These are phyloP conservation scores for Epistrophe grossulariae DNA, from an alignment of 2,888 invertebrate species.

Conservation along the genomic window DNA sequence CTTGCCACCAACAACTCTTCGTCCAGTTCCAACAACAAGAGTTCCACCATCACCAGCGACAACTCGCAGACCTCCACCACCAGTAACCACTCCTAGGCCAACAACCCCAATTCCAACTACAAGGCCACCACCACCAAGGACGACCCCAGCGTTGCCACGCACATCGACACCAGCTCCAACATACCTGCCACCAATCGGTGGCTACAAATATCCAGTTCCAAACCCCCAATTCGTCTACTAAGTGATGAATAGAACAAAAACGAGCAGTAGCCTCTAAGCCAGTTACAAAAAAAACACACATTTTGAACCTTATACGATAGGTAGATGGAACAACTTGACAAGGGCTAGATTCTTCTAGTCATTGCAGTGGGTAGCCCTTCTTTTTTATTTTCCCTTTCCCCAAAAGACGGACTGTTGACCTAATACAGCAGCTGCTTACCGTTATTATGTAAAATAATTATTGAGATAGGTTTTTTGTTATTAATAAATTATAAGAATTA, in stretches of 20 bases:
- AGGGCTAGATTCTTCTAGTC: conserved; percentile 84
- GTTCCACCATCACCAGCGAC: conserved; percentile 34
- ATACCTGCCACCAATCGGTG: conserved; percentile 73
- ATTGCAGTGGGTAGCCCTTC: conserved; percentile 79
- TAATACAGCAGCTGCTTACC: conserved; percentile 46
- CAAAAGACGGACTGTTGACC: conserved; percentile 52
- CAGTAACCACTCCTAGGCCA: conserved; percentile 33
- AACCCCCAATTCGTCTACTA: conserved; percentile 81
- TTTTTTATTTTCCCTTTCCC: conserved; percentile 42
- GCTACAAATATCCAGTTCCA: conserved; percentile 81
- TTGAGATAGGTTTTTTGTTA: conserved; percentile 73
- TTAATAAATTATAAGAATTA: conserved; percentile 74
- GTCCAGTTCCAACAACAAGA: no score
- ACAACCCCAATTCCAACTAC: conserved; percentile 23
- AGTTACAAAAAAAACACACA: conserved; percentile 32
- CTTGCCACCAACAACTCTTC: conserved; percentile 27
- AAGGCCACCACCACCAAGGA: conserved; percentile 32
- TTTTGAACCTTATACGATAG: conserved; percentile 78
- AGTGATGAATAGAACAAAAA: conserved; percentile 41
- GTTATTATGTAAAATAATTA: conserved; percentile 71
- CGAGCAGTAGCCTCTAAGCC: conserved; percentile 57
- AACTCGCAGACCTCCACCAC: conserved; percentile 18
- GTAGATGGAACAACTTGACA: conserved; percentile 81
- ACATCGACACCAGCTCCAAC: conserved; percentile 66
- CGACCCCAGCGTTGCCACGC: conserved; percentile 29